Percentiles rank a stretch among this genome's conserved stretches.
phyloP scores from a whole-genome alignment of 2,888 invertebrate genomes.

The Rugalucina vietnamica region DNA sequence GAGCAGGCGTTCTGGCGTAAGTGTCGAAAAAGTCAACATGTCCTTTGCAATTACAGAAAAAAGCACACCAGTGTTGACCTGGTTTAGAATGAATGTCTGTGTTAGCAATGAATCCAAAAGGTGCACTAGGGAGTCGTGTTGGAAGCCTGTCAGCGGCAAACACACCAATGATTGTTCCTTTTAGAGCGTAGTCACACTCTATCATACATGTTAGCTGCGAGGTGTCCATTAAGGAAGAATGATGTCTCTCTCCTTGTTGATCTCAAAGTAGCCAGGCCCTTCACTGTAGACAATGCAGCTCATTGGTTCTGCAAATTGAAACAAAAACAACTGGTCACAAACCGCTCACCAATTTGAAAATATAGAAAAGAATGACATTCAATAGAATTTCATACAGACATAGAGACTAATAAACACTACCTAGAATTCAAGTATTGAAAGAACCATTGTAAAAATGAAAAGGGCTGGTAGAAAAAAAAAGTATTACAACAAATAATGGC shows the following conservation, averaged over 20 bases:
- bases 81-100: constrained; percentile 17
- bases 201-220: constrained; percentile 49
- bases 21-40: constrained; percentile 44
- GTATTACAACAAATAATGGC: too few species aligned
- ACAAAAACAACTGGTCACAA: too few species aligned
- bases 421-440: too few species aligned
- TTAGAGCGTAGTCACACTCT: constrained; percentile 31
- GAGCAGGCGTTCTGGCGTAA: constrained; percentile 26
- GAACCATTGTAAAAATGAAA: too few species aligned
- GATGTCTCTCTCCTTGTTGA: constrained; percentile 51
- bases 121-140: neutral
- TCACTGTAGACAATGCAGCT: constrained; percentile 56
- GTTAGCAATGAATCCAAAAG: constrained; percentile 49
- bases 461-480: too few species aligned
- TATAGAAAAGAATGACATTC: too few species aligned
- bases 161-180: constrained; percentile 26
- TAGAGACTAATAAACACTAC: too few species aligned
- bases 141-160: constrained; percentile 55
- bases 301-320: constrained; percentile 10
- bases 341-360: too few species aligned
- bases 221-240: constrained; percentile 58
- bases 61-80: constrained; percentile 30
- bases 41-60: constrained; percentile 27
- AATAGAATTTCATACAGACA: too few species aligned
- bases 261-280: constrained; percentile 41